phyloP scores from a whole-genome alignment of 2,888 invertebrate genomes.

The Oscheius sp. region DNA sequence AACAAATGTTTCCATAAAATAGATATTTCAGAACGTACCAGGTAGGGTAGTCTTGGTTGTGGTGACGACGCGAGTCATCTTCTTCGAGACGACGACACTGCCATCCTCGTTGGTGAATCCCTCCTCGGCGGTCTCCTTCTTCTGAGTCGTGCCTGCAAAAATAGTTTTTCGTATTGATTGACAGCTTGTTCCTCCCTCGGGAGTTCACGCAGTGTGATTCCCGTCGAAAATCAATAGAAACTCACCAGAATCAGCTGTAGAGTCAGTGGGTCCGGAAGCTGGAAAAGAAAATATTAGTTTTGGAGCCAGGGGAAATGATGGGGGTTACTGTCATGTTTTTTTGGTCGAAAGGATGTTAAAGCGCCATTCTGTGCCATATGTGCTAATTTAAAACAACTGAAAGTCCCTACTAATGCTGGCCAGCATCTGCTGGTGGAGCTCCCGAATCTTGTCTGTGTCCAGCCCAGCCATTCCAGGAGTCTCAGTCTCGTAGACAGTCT shows the following conservation, averaged over 20 bases:
- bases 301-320: neutral
- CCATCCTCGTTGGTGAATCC: slow-evolving; percentile 72
- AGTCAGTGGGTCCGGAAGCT: slow-evolving; percentile 34
- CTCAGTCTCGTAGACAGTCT: slow-evolving; percentile 72
- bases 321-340: neutral
- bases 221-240: neutral
- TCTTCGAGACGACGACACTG: slow-evolving; percentile 71
- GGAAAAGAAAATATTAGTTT: slow-evolving; percentile 14
- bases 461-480: slow-evolving; percentile 71
- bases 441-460: slow-evolving; percentile 63
- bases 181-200: neutral
- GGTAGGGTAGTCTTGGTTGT: slow-evolving; percentile 71
- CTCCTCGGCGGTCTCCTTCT: slow-evolving; percentile 71
- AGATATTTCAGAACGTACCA: slow-evolving; percentile 52
- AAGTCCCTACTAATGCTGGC: slow-evolving; percentile 62
- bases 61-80: slow-evolving; percentile 72
- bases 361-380: slow-evolving; percentile 21
- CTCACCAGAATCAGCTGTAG: slow-evolving; percentile 31
- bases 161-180: neutral
- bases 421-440: slow-evolving; percentile 69
- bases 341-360: no score
- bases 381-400: slow-evolving; percentile 11
- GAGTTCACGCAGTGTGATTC: no score
- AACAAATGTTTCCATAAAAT: no score
- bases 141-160: slow-evolving; percentile 58